phyloP scores from a whole-genome alignment of 2,797 vertebrate genomes.

The Sarcophilus harrisii region DNA sequence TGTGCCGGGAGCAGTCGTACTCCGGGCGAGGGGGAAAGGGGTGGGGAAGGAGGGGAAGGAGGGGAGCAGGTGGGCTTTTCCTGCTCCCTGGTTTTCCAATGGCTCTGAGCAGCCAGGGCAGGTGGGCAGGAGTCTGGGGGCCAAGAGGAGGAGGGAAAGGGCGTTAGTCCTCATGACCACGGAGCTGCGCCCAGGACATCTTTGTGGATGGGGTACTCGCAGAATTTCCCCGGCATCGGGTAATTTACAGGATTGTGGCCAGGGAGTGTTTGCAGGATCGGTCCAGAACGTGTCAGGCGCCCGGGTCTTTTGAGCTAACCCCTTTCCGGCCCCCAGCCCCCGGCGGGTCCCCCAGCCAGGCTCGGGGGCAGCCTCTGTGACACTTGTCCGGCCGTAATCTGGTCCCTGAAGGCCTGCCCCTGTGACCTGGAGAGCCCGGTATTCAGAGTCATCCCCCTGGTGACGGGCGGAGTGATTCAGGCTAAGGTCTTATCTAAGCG shows the following conservation, averaged over 20 bases:
- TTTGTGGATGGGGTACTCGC: background rate
- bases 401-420: background rate
- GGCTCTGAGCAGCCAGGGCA: background rate
- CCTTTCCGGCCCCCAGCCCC: background rate
- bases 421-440: background rate
- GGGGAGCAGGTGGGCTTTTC: background rate
- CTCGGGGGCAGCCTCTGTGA: background rate
- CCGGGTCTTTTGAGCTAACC: background rate
- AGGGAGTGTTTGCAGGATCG: background rate
- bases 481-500: background rate
- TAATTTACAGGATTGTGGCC: background rate
- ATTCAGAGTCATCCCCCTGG: background rate
- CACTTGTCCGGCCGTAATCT: background rate
- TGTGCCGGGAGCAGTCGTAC: background rate
- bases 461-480: background rate
- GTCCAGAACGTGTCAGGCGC: background rate
- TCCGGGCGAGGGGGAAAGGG: background rate
- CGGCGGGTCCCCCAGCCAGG: background rate
- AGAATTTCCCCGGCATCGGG: background rate
- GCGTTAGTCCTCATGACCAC: background rate
- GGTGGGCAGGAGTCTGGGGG: background rate
- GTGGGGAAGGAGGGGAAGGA: too few species aligned
- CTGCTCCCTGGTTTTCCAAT: background rate
- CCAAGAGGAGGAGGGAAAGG: background rate
- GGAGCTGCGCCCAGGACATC: background rate